Evolutionary conservation across 2,113 vertebrate species (phyloP), one percentile per base, ranked within the genome.

Genomic region (Regulus satrapa): DNA sequence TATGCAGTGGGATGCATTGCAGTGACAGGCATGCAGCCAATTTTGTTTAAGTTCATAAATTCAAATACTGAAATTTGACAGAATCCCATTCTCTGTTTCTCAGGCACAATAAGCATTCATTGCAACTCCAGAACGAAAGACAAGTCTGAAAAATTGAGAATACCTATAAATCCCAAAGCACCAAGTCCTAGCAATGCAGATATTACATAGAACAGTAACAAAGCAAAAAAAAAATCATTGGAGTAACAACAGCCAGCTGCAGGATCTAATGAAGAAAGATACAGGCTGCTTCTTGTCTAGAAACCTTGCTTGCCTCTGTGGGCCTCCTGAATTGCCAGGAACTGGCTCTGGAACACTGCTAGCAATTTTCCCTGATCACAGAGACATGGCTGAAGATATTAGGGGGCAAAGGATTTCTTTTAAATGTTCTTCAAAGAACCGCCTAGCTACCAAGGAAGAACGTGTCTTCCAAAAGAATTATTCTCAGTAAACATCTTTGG

Each of bases 1-100:
- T 61, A 58, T 87, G 43, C 66, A 82, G 63, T 21, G 34, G 82
- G 62, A 90, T 93, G 43, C 45, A 59, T 59, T 89, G 75, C 61
- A 91, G 58, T 73, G 82, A 71, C 58, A 85, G 63, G 45, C 79
- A 66, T 93, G 66, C 80, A 69, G 66, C 32, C 83, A 77, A 54
- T 89, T 94, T 87, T 5, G 1, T 13, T 92, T 76, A 64, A 77
- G 45, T 88, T 95, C 84, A 93, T 94, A 95, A 82, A 96, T 95
- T 83, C 78, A 85, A 84, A 95, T 88, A 61, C 73, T 82, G 78
- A 67, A 87, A 80, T 91, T 75, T 86, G 61, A 94, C 82, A 95
- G 64, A 94, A 93, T 69, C 75, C 28, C n/a, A 85, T 96, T 96
- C 96, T 92, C 64, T 73, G 45, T 89, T 89, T 41, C 55, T 93